These are phyloP conservation scores for Catharus minimus DNA, from an alignment of 2,113 vertebrate genomes.

Conservation along the genomic window DNA sequence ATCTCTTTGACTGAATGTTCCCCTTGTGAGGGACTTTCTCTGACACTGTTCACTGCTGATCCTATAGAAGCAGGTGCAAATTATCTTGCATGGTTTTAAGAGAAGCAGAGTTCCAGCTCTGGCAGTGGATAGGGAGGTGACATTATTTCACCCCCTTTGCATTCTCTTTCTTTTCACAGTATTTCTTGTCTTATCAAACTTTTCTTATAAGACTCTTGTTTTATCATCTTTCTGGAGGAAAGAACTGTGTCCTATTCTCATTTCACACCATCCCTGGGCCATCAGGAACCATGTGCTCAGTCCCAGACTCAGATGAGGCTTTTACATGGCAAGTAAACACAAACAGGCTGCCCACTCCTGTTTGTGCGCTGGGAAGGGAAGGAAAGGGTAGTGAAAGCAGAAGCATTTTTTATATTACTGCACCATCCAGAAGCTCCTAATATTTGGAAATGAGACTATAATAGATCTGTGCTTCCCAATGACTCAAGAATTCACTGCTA, in stretches of 20 bases:
- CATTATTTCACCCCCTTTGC: neutral
- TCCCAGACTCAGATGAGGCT: neutral
- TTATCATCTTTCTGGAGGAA: neutral
- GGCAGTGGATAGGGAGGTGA: neutral
- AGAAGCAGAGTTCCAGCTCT: neutral
- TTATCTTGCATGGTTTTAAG: neutral
- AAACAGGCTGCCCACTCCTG: neutral
- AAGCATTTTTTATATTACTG: neutral
- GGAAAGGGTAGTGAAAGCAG: neutral
- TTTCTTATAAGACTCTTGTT: no score
- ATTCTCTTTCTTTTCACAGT: neutral
- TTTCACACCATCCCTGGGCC: neutral
- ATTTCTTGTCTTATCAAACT: neutral
- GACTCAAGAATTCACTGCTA: neutral
- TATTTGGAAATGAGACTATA: neutral
- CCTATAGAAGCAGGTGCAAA: neutral
- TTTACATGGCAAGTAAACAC: neutral
- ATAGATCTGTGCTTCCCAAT: neutral
- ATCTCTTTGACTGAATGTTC: neutral
- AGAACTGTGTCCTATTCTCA: neutral
- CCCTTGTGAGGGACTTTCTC: neutral
- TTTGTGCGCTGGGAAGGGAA: neutral
- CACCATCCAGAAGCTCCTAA: neutral
- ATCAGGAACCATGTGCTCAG: fast-evolving
- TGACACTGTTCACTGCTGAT: neutral